Base-by-base conservation (phyloP, 2,888 invertebrate species). In the Copidosoma aretas region DNA sequence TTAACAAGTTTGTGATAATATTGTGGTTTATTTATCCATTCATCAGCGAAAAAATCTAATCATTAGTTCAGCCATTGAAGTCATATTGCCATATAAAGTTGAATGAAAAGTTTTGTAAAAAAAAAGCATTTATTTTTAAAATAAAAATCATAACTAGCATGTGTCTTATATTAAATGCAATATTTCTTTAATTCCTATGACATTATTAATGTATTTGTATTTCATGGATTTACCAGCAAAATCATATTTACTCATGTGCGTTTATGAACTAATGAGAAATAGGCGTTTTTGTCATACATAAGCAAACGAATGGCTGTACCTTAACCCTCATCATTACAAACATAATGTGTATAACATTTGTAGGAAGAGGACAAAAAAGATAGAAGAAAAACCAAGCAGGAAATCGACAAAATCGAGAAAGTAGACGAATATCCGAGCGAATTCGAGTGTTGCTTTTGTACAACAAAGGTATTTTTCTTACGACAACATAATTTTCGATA, bases 381-480 rank as follows among this genome's bases (percentile, higher is more conserved):
- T 80, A 65, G 65, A 70, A 72, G 70, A 65, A 68, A 64, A 70
- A 32, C 43, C 67, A 67, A 70, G 61, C 67, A 65, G 65, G 68
- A 72, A 54, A 81, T 84, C 84, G 86, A 86, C 84, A 87, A 86
- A 85, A 82, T 85, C 84, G 90, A 91, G 86, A 89, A 89, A 89
- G 87, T 91, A 87, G 93, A 93, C 88, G 94, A 94, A 88, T 89
- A 93, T 86, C 94, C 94, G 88, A 94, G 93, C 89, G 94, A 94
- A 89, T 93, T 94, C 90, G 95, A 95, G 90, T 95, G 95, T 92
- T 95, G 94, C 91, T 95, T 94, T 92, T 95, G 94, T 91, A 93
- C 93, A 87, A 91, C 93, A 86, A 94, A 94, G 94, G 94, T 94
- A 92, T 86, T 86, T 86, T 8, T 32, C n/a, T 32, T 32, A 32